Base-by-base conservation (phyloP, 2,888 invertebrate genomes). In the Drosophila algonquin region DNA sequence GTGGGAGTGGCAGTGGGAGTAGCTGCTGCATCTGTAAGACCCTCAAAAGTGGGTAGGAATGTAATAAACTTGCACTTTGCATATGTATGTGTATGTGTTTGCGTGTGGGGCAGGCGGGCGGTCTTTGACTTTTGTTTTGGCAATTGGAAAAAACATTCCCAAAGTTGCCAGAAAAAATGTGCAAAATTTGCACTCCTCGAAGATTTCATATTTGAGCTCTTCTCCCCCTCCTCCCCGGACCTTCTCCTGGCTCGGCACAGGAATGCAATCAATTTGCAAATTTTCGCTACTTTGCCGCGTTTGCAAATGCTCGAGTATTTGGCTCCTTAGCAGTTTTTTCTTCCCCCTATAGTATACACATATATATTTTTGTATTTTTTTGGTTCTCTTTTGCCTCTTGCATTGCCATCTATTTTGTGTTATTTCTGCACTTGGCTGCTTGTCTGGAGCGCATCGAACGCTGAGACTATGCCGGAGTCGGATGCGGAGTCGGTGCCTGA, bases 241-340 rank as follows among this genome's bases (percentile, higher is more conserved):
- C 18, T 2, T 18, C 64, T 56, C 44, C 35, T 40, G 54, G 56
- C 64, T 56, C 44, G 87, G 87, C 90, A 80, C 73, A 82, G 90
- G 90, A 90, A 90, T 90, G 90, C 90, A 90, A 90, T 90, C 90
- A 90, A 90, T 90, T 90, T 90, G 89, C 81, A 89, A 90, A 90
- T 90, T 90, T 88, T 85, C 87, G 84, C 89, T 82, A 82, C 87
- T 85, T 87, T 85, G 86, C 87, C 87, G 84, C 87, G 86, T 82
- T 85, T 79, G 83, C 87, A 87, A 83, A 87, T 87, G 83, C 73
- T 83, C 87, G 64, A 83, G 83, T 84, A 83, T 87, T 83, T 83
- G 87, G 76, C 87, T 84, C 85, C 85, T 83, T 83, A 84, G 83
- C 79, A 87, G 72, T 83, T 73, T 73, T 81, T 75, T 9, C 24